Percentiles rank a stretch among this genome's conserved stretches.
These are phyloP conservation scores for Stenchaetothrips biformis DNA, from an alignment of 2,888 invertebrate species.

Conservation along the genomic window DNA sequence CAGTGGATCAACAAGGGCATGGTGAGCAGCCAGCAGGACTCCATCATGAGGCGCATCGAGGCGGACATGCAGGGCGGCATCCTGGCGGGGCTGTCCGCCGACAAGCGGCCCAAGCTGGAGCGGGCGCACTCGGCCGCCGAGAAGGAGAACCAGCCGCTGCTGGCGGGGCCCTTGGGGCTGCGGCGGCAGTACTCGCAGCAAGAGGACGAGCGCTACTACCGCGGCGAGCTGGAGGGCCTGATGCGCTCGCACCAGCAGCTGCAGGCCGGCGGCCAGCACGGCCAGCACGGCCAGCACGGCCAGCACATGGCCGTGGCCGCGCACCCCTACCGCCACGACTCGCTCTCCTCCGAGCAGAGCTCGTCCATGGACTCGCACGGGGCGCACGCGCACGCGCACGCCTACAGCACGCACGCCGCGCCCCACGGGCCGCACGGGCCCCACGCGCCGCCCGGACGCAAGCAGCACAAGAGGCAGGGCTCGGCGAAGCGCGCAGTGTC, in stretches of 20 bases:
- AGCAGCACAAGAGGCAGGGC: constrained; percentile 38
- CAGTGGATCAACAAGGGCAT: constrained; percentile 89
- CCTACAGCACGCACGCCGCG: constrained; percentile 43
- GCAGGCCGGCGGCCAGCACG: constrained; percentile 26
- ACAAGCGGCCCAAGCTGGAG: constrained; percentile 82
- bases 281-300: constrained; percentile 25
- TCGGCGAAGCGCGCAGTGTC: constrained; percentile 29
- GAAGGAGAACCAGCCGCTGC: constrained; percentile 72
- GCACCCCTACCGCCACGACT: constrained; percentile 46
- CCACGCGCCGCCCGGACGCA: constrained; percentile 41
- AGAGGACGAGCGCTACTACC: constrained; percentile 51
- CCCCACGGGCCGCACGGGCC: constrained; percentile 39
- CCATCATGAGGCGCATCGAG: constrained; percentile 67
- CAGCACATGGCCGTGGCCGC: constrained; percentile 26
- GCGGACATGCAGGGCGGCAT: constrained; percentile 53
- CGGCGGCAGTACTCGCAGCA: constrained; percentile 84
- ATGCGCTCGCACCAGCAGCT: constrained; percentile 71
- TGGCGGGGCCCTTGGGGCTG: constrained; percentile 64
- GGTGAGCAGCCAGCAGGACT: constrained; percentile 55
- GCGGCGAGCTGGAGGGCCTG: constrained; percentile 73
- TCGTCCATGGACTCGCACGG: constrained; percentile 44
- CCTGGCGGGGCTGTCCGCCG: constrained; percentile 44
- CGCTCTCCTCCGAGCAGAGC: constrained; percentile 52
- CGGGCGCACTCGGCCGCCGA: constrained; percentile 82
- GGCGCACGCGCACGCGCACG: constrained; percentile 28